Base-by-base conservation (phyloP, 2,888 invertebrate genomes). In the Polylopha cassiicola region DNA sequence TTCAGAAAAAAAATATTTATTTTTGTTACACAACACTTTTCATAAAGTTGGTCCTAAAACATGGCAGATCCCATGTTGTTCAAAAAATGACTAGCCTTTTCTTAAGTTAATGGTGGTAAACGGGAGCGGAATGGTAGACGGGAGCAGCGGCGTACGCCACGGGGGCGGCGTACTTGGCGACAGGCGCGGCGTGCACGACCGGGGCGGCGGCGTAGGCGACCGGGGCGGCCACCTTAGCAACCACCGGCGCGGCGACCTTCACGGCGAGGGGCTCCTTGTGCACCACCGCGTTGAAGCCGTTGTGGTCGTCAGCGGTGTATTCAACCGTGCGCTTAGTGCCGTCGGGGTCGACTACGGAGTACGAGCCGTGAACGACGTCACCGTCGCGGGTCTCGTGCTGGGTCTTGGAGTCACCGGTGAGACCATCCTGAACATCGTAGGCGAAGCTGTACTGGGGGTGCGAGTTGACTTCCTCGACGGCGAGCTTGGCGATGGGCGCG, bases 381-480 rank as follows among this genome's bases (percentile, higher is more conserved):
- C 86, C 86, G 41, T 73, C 72, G 44, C 86, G 77, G 44, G 55
- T 62, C 64, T 86, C 86, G 43, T 75, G 73, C 61, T 86, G 86
- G 57, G 69, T 72, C 63, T 86, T 86, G 43, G 68, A 72, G 65
- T 87, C 86, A 2, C 87, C 86, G 37, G 88, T 88, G 32, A 87
- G 68, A 44, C 77, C 70, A 50, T 88, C 88, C 53, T 88, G 86
- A 5, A 88, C 86, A 47, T 87, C 87, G 65, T 88, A 88, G 0
- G 86, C 79, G 70, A 81, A 88, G 58, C 78, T 81, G 75, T 88
- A 87, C 58, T 87, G 86, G 55, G 39, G 81, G 66, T 55, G 76
- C 52, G 24, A 59, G 44, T 68, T 77, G 64, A 65, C 75, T 59
- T 50, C 79, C 64, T 39, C 75, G 5, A 65, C 74, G 44, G 58